phyloP scores from a whole-genome alignment of 2,797 vertebrate species.

The Erpetoichthys calabaricus region DNA sequence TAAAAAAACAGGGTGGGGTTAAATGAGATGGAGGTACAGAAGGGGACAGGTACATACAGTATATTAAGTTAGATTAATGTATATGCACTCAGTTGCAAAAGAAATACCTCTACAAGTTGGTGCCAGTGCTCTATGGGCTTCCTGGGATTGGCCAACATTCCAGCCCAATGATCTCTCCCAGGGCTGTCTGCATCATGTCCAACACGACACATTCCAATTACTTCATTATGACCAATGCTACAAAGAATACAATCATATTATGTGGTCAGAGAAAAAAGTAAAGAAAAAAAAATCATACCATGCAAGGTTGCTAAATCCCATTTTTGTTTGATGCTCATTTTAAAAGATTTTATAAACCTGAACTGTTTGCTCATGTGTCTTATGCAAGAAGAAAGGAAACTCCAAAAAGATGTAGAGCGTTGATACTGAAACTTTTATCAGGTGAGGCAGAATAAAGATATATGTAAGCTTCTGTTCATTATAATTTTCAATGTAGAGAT shows the following conservation, averaged over 20 bases:
- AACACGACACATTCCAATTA: constrained; percentile 83
- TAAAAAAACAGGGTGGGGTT: constrained; percentile 3
- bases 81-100: constrained; percentile 5
- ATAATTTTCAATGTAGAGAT: too few relatives aligned
- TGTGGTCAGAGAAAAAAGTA: neutral
- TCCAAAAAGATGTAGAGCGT: too few relatives aligned
- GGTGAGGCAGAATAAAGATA: too few relatives aligned
- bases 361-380: too few relatives aligned
- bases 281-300: too few relatives aligned
- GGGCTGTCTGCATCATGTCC: constrained; percentile 72
- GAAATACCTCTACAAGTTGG: constrained; percentile 78
- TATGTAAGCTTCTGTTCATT: too few relatives aligned
- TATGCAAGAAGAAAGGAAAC: too few relatives aligned
- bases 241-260: too few relatives aligned
- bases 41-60: constrained; percentile 4
- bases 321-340: too few relatives aligned
- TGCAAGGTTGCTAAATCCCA: too few relatives aligned
- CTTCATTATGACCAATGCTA: constrained; percentile 90
- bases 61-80: neutral
- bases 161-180: constrained; percentile 79
- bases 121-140: constrained; percentile 91
- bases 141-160: constrained; percentile 84
- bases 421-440: too few relatives aligned
- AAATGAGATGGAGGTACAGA: neutral
- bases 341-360: neutral